phyloP scores from a whole-genome alignment of 2,113 vertebrate species.

The Clinocottus analis region DNA sequence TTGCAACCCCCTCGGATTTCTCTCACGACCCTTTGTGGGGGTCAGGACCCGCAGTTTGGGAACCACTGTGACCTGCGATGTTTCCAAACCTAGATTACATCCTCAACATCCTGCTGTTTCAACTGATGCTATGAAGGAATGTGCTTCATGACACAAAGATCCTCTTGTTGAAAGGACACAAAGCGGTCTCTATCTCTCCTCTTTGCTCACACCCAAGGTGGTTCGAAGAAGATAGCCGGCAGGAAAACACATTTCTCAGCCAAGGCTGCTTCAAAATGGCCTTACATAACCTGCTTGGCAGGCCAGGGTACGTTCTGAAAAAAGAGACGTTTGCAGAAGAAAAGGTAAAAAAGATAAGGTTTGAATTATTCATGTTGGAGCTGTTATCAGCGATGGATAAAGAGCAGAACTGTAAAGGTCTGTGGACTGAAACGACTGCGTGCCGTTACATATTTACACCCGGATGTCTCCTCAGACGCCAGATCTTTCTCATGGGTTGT shows the following conservation, averaged over 20 bases:
- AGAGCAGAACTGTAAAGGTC: constrained; percentile 5
- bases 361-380: constrained; percentile 15
- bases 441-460: constrained; percentile 20
- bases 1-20: not conserved
- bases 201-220: constrained; percentile 58
- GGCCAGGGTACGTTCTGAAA: not conserved
- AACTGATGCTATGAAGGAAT: constrained; percentile 48
- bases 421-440: not conserved
- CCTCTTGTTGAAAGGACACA: constrained; percentile 53
- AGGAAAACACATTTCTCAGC: constrained; percentile 49
- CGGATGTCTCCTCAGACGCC: not conserved
- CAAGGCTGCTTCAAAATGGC: constrained; percentile 25
- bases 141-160: constrained; percentile 49
- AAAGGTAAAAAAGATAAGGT: constrained; percentile 10
- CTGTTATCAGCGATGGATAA: constrained; percentile 42
- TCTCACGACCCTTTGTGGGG: not conserved
- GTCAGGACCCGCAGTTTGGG: no score
- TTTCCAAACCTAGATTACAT: not conserved
- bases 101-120: constrained; percentile 4
- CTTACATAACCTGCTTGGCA: constrained; percentile 53
- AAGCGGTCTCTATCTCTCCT: constrained; percentile 34
- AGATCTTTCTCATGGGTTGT: constrained; percentile 27
- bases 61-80: not conserved
- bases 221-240: constrained; percentile 44
- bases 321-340: constrained; percentile 11